phyloP scores from a whole-genome alignment of 2,888 invertebrate species.

The Drosophila phalerata region DNA sequence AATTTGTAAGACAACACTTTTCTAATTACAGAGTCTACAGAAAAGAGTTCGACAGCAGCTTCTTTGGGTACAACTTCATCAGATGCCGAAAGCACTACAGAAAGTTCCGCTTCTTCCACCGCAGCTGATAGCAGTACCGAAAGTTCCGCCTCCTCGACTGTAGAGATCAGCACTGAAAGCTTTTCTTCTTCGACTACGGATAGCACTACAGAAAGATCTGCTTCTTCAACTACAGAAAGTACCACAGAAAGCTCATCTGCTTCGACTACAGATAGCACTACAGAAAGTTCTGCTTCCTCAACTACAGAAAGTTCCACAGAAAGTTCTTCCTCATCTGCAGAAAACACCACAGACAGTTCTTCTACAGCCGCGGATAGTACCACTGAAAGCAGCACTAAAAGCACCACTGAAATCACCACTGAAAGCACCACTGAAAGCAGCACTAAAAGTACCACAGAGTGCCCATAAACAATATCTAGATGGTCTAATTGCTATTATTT shows the following conservation, averaged over 20 bases:
- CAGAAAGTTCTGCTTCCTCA: background rate
- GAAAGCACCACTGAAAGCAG: background rate
- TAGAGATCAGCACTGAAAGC: background rate
- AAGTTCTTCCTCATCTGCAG: background rate
- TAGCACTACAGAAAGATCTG: background rate
- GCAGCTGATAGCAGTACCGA: constrained; percentile 3
- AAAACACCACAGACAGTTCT: no score
- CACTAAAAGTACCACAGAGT: constrained; percentile 2
- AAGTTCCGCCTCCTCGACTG: background rate
- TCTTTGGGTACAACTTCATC: background rate
- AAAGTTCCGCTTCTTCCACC: background rate
- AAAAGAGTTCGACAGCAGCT: background rate
- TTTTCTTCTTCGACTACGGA: constrained; percentile 1
- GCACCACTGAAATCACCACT: background rate
- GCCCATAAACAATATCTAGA: background rate
- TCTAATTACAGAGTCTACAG: constrained; percentile 1
- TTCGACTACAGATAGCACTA: background rate
- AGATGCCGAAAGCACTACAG: background rate
- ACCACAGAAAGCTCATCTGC: constrained; percentile 11
- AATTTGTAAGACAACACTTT: background rate
- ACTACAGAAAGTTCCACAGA: background rate
- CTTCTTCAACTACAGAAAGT: background rate
- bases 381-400: constrained; percentile 2
- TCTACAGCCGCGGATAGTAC: background rate
- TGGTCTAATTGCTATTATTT: background rate